A percentile compares a stretch with the other conserved stretches of the same genome.
These are phyloP conservation scores for Triops longicaudatus DNA, from an alignment of 1,140 invertebrate species.

Conservation along the genomic window DNA sequence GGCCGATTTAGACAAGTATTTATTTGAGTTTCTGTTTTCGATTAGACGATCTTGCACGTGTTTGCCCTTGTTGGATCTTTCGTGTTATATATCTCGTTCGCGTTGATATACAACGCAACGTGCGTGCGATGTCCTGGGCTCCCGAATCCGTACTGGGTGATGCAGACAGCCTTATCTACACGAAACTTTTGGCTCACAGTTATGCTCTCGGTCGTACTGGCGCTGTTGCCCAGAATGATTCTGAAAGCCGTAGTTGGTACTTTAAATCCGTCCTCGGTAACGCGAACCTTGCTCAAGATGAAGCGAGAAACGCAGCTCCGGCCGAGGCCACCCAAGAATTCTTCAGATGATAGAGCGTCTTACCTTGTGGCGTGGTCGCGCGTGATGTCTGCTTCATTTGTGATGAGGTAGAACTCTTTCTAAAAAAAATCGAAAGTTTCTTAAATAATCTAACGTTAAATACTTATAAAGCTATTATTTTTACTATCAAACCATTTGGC, in stretches of 20 bases:
- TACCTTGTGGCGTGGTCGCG: background rate
- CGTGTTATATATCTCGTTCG: conserved; percentile 71
- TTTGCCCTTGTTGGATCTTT: conserved; percentile 67
- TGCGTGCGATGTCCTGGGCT: conserved; percentile 68
- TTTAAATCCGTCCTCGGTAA: background rate
- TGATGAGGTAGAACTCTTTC: background rate
- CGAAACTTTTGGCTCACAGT: conserved; percentile 72
- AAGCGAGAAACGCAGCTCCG: background rate
- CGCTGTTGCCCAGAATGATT: conserved; percentile 63
- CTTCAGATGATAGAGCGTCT: background rate
- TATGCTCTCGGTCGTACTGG: conserved; percentile 61
- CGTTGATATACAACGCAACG: conserved; percentile 69
- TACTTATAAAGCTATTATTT: no score
- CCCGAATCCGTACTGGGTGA: conserved; percentile 73
- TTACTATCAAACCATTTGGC: no score
- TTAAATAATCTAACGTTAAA: no score
- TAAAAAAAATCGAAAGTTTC: no score
- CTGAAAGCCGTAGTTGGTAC: background rate
- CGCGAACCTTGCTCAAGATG: background rate
- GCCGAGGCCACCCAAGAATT: background rate
- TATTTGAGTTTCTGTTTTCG: conserved; percentile 35
- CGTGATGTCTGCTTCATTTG: background rate
- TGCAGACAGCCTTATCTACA: conserved; percentile 63
- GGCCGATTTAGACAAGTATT: conserved; percentile 17
- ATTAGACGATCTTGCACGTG: conserved; percentile 78